Evolutionary conservation across 2,113 vertebrate species (phyloP).

Genomic region (Astur gentilis): DNA sequence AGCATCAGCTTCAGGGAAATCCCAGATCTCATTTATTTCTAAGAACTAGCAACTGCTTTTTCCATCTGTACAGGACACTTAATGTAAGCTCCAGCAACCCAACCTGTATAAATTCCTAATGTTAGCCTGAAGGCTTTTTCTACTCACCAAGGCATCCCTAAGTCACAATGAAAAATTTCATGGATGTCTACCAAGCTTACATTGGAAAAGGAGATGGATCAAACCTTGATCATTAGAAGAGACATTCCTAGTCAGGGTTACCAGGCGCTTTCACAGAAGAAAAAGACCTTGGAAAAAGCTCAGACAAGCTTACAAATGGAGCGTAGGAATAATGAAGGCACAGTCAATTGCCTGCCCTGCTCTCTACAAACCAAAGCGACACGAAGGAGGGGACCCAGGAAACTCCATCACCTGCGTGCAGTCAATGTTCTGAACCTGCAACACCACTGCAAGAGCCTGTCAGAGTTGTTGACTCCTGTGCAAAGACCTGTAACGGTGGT

Average conservation of each 20-base stretch:
- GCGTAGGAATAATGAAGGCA: not conserved
- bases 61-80: not conserved
- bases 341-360: fast-evolving
- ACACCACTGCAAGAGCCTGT: not conserved
- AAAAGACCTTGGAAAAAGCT: not conserved
- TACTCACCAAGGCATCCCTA: not conserved
- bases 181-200: not conserved
- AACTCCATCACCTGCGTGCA: not conserved
- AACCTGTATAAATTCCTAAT: not conserved
- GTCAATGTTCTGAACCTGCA: not conserved
- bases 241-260: not conserved
- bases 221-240: not conserved
- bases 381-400: not conserved
- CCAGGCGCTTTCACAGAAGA: not conserved
- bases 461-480: not conserved
- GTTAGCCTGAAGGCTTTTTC: not conserved
- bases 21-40: not conserved
- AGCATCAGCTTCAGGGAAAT: not conserved
- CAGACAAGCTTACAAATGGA: not conserved
- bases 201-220: not conserved
- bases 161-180: not conserved
- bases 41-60: not conserved
- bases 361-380: not conserved
- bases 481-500: not conserved
- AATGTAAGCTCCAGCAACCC: not conserved